A percentile compares a stretch with the other conserved stretches of the same genome.
Conservation (phyloP, 1,140 invertebrate species). For the Zaprionus capensis region DNA sequence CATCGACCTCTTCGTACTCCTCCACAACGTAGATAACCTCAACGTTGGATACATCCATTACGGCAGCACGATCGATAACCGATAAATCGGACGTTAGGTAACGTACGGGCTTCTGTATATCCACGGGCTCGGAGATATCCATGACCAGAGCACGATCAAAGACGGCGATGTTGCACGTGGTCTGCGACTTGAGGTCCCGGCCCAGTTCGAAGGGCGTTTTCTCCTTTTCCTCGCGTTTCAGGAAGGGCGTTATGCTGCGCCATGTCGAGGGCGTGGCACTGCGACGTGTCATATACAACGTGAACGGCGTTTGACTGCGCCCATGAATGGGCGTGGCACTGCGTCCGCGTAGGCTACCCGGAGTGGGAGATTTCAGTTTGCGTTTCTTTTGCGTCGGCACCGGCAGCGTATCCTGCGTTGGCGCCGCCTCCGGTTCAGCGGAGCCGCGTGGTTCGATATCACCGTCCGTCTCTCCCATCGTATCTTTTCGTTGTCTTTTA, state of each 20-base stretch:
- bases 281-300: conserved; percentile 74
- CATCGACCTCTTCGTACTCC: conserved; percentile 80
- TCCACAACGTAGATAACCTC: conserved; percentile 84
- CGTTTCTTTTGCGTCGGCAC: conserved; percentile 77
- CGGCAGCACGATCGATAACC: conserved; percentile 84
- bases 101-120: conserved; percentile 79
- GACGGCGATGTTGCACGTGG: conserved; percentile 82
- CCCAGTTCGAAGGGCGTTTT: conserved; percentile 84
- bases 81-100: conserved; percentile 84
- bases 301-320: conserved; percentile 79
- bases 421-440: conserved; percentile 69
- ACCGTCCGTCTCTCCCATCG: conserved; percentile 81
- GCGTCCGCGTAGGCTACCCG: conserved; percentile 76
- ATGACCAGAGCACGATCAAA: conserved; percentile 83
- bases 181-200: conserved; percentile 72
- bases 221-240: conserved; percentile 83
- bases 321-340: conserved; percentile 82
- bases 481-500: conserved; percentile 39
- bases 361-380: conserved; percentile 82
- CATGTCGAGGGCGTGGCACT: conserved; percentile 83
- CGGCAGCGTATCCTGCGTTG: conserved; percentile 73
- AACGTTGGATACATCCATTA: conserved; percentile 84
- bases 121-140: conserved; percentile 81
- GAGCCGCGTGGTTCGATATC: conserved; percentile 72
- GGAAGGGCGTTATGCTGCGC: conserved; percentile 83